Evolutionary conservation across 2,113 vertebrate species (phyloP), one percentile per base, ranked within the genome.

Genomic region (Marcusenius ussheri): DNA sequence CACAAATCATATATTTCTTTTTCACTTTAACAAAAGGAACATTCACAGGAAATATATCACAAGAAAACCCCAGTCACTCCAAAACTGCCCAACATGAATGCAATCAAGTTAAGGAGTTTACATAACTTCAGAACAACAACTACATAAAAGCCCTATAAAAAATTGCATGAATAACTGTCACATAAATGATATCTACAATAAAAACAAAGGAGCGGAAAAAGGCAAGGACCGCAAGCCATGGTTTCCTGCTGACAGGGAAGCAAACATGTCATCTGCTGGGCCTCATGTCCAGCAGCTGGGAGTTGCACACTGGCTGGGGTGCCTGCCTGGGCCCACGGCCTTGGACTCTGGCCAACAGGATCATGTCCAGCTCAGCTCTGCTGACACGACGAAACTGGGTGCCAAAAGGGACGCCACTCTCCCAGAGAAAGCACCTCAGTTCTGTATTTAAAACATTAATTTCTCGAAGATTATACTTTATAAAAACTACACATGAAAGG

Each of bases 281-380:
- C 51, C 31, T 66, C 7, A 21, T 56, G 35, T 66, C 35, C 87
- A 88, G 87, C 56, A 46, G 39, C 87, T 46, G 87, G 56, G 86
- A 58, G 86, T 19, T 15, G 31, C 27, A 53, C 8, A 24, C 31
- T 17, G 39, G 86, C 31, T 88, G 51, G 24, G 39, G 35, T 27
- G 39, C 1, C 19, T 56, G 50, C 7, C 86, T 42, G 15, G 27
- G 86, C 31, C 15, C 86, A 42, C 7, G 39, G 87, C 53, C 87
- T 88, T 88, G 87, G 87, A 39, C 87, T 88, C 85, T 19, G 51
- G 56, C 56, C 53, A 88, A n/a, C 87, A 88, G 39, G 51, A 88
- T 45, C 39, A 9, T 10, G 15, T 62, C 21, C 27, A 51, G 84
- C 53, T 21, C 3, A 9, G 15, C 27, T 39, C 87, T 42, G 24